These are phyloP conservation scores for Pangasianodon hypophthalmus DNA, from an alignment of 2,113 vertebrate species.

Conservation along the genomic window DNA sequence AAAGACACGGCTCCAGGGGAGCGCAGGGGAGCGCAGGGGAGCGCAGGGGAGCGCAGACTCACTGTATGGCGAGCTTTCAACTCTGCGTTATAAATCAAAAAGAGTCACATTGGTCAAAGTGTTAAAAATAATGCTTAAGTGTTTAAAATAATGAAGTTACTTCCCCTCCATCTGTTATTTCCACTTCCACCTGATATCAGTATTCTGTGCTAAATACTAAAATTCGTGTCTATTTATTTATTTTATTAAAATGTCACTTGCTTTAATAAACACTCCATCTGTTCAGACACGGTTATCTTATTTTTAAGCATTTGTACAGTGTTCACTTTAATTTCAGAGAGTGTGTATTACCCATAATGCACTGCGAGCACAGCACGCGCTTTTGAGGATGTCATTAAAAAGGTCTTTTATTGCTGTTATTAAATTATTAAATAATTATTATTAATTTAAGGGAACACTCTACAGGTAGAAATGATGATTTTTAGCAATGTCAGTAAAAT, in stretches of 20 bases:
- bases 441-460: neutral
- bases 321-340: neutral
- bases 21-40: too few relatives aligned
- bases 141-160: too few relatives aligned
- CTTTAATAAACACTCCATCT: neutral
- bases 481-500: neutral
- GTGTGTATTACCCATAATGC: neutral
- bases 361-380: neutral
- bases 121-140: too few relatives aligned
- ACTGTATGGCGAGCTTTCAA: neutral
- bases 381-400: neutral
- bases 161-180: too few relatives aligned
- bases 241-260: neutral
- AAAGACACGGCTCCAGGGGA: neutral
- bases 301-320: neutral
- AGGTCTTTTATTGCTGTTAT: neutral
- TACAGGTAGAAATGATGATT: neutral
- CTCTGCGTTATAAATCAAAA: neutral
- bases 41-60: neutral
- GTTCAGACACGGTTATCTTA: neutral
- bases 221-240: neutral
- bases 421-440: neutral
- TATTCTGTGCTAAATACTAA: neutral
- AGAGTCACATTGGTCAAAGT: neutral
- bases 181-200: too few relatives aligned